Evolutionary conservation across 2,797 vertebrate species (phyloP).

Genomic region (Paramormyrops hopkinsi): DNA sequence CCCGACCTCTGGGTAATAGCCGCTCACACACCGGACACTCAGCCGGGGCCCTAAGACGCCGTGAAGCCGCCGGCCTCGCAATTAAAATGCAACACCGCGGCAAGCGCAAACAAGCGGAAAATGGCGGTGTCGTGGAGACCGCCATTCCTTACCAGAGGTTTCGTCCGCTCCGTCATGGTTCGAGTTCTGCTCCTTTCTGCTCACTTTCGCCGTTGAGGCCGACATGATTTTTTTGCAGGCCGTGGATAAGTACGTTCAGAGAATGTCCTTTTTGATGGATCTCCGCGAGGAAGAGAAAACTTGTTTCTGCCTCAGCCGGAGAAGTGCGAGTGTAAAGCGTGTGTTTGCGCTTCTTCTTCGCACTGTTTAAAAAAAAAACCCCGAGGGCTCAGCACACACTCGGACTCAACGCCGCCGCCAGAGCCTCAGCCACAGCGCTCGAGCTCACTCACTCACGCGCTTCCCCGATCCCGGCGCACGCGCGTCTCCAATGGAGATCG

Average conservation of each 20-base stretch:
- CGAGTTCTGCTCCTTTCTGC: slow-evolving; percentile 98
- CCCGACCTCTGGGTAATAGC: background rate
- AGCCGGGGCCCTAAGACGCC: background rate
- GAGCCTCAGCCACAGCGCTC: slow-evolving; percentile 14
- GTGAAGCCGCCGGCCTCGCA: background rate
- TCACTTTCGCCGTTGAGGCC: slow-evolving; percentile 93
- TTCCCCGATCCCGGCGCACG: slow-evolving; percentile 24
- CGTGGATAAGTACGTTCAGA: slow-evolving; percentile 19
- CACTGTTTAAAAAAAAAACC: slow-evolving; percentile 2
- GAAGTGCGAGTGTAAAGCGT: slow-evolving; percentile 22
- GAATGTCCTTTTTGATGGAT: background rate
- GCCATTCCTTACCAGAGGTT: slow-evolving; percentile 87
- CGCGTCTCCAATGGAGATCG: slow-evolving; percentile 26
- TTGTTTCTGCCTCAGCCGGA: slow-evolving; percentile 11
- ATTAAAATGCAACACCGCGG: background rate
- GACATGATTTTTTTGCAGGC: slow-evolving; percentile 72
- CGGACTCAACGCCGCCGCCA: background rate
- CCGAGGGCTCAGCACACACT: slow-evolving; percentile 28
- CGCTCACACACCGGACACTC: background rate
- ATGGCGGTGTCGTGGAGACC: slow-evolving; percentile 71
- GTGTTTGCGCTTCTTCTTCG: slow-evolving; percentile 26
- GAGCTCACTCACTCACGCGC: slow-evolving; percentile 28
- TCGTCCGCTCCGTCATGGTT: slow-evolving; percentile 98
- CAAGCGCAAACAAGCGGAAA: slow-evolving; percentile 54
- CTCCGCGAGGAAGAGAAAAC: slow-evolving; percentile 21